These are phyloP conservation scores for Meteorus colon DNA, from an alignment of 2,888 invertebrate species.

Conservation along the genomic window DNA sequence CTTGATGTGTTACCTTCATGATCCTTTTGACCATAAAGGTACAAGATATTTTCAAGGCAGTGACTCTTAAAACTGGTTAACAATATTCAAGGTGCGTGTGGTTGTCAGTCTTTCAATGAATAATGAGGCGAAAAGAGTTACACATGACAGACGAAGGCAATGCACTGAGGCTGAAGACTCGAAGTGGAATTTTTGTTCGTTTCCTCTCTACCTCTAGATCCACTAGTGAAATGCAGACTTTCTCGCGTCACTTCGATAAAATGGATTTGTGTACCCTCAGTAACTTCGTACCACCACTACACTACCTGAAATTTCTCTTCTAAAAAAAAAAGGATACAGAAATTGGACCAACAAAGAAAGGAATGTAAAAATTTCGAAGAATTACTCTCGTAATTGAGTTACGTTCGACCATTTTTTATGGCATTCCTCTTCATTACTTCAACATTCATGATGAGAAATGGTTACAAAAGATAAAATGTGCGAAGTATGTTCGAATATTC, in stretches of 20 bases:
- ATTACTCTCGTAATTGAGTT: too few relatives aligned
- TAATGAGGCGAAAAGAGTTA: conserved; percentile 4
- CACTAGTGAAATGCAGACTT: conserved; percentile 62
- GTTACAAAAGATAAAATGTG: too few relatives aligned
- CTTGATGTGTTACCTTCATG: neutral
- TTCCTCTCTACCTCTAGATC: conserved; percentile 56
- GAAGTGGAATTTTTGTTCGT: neutral
- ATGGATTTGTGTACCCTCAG: conserved; percentile 1
- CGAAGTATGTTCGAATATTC: too few relatives aligned
- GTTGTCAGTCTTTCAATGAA: neutral
- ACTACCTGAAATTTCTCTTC: neutral
- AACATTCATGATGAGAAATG: too few relatives aligned
- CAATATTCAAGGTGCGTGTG: neutral
- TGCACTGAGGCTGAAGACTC: conserved; percentile 12
- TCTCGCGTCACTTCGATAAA: too few relatives aligned
- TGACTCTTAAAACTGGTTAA: conserved; percentile 2
- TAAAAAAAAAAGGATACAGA: conserved; percentile 9
- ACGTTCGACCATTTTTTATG: too few relatives aligned
- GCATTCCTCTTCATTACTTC: too few relatives aligned
- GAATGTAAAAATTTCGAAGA: neutral
- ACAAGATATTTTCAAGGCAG: neutral
- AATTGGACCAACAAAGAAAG: conserved; percentile 33
- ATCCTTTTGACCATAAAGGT: neutral
- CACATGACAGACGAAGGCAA: conserved; percentile 4
- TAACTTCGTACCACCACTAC: neutral